Conservation (phyloP, 2,113 vertebrate genomes). For the Antennarius striatus region DNA sequence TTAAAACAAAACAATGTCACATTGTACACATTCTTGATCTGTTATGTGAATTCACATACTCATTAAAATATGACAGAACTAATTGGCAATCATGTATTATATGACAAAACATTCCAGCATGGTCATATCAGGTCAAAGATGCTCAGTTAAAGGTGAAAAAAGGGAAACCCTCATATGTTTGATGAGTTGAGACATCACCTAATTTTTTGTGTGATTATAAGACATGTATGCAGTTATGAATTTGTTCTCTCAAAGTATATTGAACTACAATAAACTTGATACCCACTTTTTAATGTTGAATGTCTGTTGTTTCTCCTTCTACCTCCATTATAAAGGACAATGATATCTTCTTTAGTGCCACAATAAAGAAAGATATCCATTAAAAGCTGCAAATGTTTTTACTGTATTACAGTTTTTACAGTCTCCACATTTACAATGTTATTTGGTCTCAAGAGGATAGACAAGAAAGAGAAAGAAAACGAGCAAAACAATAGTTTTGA, state of each 20-base stretch:
- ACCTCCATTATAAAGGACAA: no score
- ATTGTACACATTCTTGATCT: no score
- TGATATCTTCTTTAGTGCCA: no score
- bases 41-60: no score
- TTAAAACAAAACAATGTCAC: no score
- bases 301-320: not conserved
- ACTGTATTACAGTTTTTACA: no score
- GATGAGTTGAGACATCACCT: conserved; percentile 3
- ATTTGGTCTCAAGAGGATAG: no score
- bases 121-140: not conserved
- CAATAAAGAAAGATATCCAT: no score
- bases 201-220: conserved; percentile 42
- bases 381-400: no score
- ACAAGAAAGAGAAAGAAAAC: no score
- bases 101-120: not conserved
- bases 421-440: no score
- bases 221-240: conserved; percentile 33
- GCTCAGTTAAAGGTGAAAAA: not conserved
- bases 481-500: no score
- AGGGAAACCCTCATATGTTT: not conserved
- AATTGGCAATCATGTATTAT: not conserved
- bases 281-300: conserved; percentile 16
- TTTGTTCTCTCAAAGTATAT: conserved; percentile 13
- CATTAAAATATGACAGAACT: not conserved
- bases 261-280: conserved; percentile 33